A percentile compares a stretch with the other conserved stretches of the same genome.
Conservation (phyloP, 2,888 invertebrate genomes). For the Brachypalpus laphriformis region DNA sequence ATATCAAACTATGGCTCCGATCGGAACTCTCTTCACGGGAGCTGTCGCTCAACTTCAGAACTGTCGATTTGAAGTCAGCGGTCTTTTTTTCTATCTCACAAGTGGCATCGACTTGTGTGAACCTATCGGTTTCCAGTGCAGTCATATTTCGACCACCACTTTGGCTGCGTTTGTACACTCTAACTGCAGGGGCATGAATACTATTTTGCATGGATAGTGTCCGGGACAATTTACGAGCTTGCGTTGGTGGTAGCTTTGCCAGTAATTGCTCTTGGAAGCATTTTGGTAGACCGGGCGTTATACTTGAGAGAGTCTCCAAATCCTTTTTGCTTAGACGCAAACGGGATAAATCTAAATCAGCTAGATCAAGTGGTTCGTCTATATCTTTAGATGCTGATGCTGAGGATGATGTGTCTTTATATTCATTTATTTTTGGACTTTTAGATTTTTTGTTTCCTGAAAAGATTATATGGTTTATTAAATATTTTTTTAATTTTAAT, state of each 20-base stretch:
- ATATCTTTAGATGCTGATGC: constrained; percentile 31
- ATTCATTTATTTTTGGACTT: constrained; percentile 59
- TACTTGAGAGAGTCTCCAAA: constrained; percentile 87
- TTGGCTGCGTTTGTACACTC: constrained; percentile 82
- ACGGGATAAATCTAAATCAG: constrained; percentile 87
- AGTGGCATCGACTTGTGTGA: constrained; percentile 11
- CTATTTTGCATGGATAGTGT: constrained; percentile 84
- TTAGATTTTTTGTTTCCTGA: constrained; percentile 74
- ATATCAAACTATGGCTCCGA: constrained; percentile 76
- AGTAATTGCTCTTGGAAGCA: constrained; percentile 88
- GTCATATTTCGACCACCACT: constrained; percentile 81
- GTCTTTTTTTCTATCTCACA: constrained; percentile 36
- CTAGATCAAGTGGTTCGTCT: constrained; percentile 83
- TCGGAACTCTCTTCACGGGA: constrained; percentile 68
- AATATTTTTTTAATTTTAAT: constrained; percentile 6
- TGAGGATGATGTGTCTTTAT: constrained; percentile 12
- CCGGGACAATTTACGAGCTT: constrained; percentile 87
- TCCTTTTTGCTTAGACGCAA: constrained; percentile 88
- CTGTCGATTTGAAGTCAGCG: constrained; percentile 30
- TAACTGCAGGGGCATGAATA: constrained; percentile 71
- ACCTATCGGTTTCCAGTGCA: constrained; percentile 36
- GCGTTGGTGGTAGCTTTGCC: constrained; percentile 88
- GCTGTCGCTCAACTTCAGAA: constrained; percentile 34
- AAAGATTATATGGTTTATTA: constrained; percentile 30
- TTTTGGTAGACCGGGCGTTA: constrained; percentile 88